Conservation (phyloP, 1,140 invertebrate species). For the Acromyrmex echinatior region DNA sequence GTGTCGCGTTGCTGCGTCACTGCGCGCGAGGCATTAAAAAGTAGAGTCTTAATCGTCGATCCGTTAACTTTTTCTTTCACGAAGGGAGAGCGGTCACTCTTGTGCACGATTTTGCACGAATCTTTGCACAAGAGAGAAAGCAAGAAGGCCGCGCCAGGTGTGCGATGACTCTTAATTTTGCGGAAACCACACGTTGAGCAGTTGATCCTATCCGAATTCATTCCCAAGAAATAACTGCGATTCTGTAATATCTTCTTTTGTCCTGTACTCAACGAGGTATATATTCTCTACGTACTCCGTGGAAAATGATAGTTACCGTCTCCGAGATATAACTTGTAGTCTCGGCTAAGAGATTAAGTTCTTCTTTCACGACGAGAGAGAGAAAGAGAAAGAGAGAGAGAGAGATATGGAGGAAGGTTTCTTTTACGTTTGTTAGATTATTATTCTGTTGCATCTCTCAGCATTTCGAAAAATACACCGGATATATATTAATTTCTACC, state of each 20-base stretch:
- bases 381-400: neutral
- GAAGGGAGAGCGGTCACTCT: neutral
- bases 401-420: neutral
- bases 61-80: neutral
- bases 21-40: neutral
- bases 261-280: neutral
- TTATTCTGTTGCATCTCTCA: conserved; percentile 6
- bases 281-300: neutral
- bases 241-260: neutral
- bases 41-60: neutral
- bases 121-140: neutral
- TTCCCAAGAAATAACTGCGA: neutral
- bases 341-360: conserved; percentile 42
- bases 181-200: neutral
- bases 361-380: conserved; percentile 21
- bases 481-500: neutral
- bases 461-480: conserved; percentile 2
- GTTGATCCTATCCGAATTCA: neutral
- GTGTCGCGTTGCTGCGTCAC: neutral
- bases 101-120: conserved; percentile 1
- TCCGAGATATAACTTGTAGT: conserved; percentile 21
- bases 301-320: conserved; percentile 45
- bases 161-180: conserved; percentile 24
- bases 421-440: neutral
- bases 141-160: conserved; percentile 20